phyloP scores from a whole-genome alignment of 1,140 invertebrate species.

The Bombus confusus region DNA sequence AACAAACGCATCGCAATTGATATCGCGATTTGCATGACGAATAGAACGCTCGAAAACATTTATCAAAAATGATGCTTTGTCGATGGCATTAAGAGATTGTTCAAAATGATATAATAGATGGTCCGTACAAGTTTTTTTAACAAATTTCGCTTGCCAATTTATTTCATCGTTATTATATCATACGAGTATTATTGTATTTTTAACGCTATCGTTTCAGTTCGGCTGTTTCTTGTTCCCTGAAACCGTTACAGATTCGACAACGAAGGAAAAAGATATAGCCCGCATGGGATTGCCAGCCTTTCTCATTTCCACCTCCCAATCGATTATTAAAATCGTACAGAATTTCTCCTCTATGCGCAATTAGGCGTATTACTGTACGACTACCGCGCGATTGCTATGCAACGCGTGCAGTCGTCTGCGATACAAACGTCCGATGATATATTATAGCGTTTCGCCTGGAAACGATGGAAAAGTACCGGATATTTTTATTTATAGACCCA shows the following conservation, averaged over 20 bases:
- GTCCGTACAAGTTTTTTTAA: too few species aligned
- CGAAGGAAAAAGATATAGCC: not conserved
- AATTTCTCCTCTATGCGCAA: constrained; percentile 22
- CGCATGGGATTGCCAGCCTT: constrained; percentile 3
- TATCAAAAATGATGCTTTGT: not conserved
- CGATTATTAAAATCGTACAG: not conserved
- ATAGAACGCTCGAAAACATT: not conserved
- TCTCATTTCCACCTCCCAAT: constrained; percentile 31
- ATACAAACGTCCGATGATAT: not conserved
- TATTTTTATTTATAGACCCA: not conserved
- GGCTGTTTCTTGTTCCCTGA: too few species aligned
- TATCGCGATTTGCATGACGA: not conserved
- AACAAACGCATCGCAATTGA: constrained; percentile 4
- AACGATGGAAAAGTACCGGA: not conserved
- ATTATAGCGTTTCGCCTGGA: constrained; percentile 11
- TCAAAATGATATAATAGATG: too few species aligned
- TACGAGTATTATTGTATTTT: too few species aligned
- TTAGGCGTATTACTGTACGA: constrained; percentile 8
- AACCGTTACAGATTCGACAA: not conserved
- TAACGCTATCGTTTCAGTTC: not conserved
- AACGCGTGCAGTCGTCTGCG: not conserved
- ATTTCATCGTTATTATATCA: too few species aligned
- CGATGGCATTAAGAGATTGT: too few species aligned
- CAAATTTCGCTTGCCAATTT: too few species aligned
- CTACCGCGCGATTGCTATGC: constrained; percentile 5